Conservation (phyloP, 2,888 invertebrate species). For the Drosophila quasianomalipes region DNA sequence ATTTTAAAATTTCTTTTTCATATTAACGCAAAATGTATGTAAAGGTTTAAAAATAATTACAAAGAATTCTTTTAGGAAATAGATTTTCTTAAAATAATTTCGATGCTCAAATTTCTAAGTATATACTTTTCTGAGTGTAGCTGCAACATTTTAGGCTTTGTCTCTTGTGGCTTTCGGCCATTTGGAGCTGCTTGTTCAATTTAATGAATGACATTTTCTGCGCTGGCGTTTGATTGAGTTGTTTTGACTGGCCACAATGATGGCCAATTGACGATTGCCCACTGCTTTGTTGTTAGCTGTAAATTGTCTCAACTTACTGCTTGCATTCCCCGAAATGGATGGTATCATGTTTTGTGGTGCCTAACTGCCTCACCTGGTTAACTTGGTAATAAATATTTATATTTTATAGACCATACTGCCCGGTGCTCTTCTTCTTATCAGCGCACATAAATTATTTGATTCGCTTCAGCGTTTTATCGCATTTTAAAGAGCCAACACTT, state of each 20-base stretch:
- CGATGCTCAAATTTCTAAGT: background rate
- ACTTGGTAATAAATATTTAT: slow-evolving; percentile 54
- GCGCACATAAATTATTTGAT: slow-evolving; percentile 70
- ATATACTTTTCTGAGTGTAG: background rate
- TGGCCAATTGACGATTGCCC: slow-evolving; percentile 62
- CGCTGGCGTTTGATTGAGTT: slow-evolving; percentile 73
- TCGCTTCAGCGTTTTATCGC: slow-evolving; percentile 78
- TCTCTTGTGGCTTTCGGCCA: slow-evolving; percentile 52
- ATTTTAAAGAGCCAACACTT: slow-evolving; percentile 62
- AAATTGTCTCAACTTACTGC: slow-evolving; percentile 27
- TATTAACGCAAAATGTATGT: no score
- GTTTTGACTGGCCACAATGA: slow-evolving; percentile 69
- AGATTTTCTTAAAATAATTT: background rate
- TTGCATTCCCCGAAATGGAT: slow-evolving; percentile 17
- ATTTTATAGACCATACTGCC: slow-evolving; percentile 39
- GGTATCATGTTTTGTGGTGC: slow-evolving; percentile 15
- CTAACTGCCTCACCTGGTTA: slow-evolving; percentile 18
- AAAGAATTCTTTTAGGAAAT: background rate
- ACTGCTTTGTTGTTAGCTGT: slow-evolving; percentile 58
- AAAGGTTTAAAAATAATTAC: background rate
- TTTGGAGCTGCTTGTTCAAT: slow-evolving; percentile 62
- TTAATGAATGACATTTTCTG: slow-evolving; percentile 77
- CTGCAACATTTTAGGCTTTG: slow-evolving; percentile 49
- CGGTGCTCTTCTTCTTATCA: slow-evolving; percentile 61
- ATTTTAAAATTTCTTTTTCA: no score